Evolutionary conservation across 1,140 invertebrate species (phyloP).

Genomic region (Sycobia sp.): DNA sequence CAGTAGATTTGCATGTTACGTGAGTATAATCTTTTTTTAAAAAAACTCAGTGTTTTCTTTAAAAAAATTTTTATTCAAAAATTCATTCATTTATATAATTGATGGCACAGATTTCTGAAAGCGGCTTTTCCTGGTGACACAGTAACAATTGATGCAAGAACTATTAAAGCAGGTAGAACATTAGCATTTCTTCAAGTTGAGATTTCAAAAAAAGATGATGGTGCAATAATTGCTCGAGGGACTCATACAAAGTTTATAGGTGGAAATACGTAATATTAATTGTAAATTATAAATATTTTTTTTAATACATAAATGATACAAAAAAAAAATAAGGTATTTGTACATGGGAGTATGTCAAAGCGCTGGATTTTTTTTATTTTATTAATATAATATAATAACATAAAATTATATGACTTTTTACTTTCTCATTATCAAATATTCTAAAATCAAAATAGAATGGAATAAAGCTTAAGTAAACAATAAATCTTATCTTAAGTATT

Average conservation of each 20-base stretch:
- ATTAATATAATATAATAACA: too few species aligned
- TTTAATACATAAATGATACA: neutral
- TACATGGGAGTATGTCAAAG: too few species aligned
- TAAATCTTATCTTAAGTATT: too few species aligned
- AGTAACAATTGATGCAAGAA: slow-evolving; percentile 79
- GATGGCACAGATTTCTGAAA: slow-evolving; percentile 75
- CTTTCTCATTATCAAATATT: too few species aligned
- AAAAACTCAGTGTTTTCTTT: neutral
- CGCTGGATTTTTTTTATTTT: too few species aligned
- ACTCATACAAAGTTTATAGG: slow-evolving; percentile 80
- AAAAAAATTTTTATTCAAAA: neutral
- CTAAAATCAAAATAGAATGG: too few species aligned
- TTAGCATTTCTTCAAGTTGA: slow-evolving; percentile 83
- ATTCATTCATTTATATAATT: neutral
- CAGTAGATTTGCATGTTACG: slow-evolving; percentile 76
- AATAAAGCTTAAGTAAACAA: too few species aligned
- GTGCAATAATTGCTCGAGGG: slow-evolving; percentile 76
- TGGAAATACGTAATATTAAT: neutral
- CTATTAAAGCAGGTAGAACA: slow-evolving; percentile 76
- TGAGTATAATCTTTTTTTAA: slow-evolving; percentile 55
- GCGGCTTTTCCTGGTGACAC: slow-evolving; percentile 77
- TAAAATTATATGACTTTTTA: too few species aligned
- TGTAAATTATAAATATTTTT: neutral
- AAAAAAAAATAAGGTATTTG: slow-evolving; percentile 7
- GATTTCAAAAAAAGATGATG: slow-evolving; percentile 73